These are phyloP conservation scores for Exocentrus adspersus DNA, from an alignment of 2,888 invertebrate genomes.

Conservation along the genomic window DNA sequence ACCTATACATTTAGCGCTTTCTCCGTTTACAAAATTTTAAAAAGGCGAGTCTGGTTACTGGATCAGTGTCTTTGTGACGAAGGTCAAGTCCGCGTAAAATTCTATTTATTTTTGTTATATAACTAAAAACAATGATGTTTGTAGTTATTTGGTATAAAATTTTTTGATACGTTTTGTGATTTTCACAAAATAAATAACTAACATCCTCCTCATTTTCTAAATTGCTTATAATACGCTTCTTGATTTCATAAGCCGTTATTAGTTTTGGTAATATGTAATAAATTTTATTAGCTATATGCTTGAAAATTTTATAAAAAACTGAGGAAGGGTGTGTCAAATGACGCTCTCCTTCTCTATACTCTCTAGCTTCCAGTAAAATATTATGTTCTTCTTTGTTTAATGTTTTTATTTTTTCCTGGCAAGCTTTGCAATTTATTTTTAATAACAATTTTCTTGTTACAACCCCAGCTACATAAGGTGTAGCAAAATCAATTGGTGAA, in stretches of 20 bases:
- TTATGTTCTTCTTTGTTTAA: background rate
- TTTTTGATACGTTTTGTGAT: background rate
- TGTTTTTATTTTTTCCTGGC: conserved; percentile 7
- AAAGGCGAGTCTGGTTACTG: conserved; percentile 7
- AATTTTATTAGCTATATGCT: conserved; percentile 12
- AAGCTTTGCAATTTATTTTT: conserved; percentile 4
- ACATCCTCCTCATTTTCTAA: conserved; percentile 5
- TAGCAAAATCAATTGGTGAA: conserved; percentile 2
- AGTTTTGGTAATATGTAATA: conserved; percentile 2
- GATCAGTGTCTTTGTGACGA: conserved; percentile 6
- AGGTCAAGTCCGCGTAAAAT: conserved; percentile 4
- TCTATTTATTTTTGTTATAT: background rate
- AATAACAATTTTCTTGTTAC: conserved; percentile 4
- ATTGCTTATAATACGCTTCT: background rate
- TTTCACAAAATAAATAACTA: conserved; percentile 5
- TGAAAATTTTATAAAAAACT: conserved; percentile 10
- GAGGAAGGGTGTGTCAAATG: conserved; percentile 9
- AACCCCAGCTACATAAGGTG: conserved; percentile 12
- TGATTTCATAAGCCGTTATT: background rate
- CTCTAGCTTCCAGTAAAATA: conserved; percentile 10
- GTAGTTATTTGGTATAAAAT: background rate
- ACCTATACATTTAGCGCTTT: too few species aligned
- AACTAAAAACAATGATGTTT: conserved; percentile 5
- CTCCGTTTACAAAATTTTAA: background rate
- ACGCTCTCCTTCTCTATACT: conserved; percentile 7